Conservation (phyloP, 2,888 invertebrate genomes). For the Tiphia femorata region DNA sequence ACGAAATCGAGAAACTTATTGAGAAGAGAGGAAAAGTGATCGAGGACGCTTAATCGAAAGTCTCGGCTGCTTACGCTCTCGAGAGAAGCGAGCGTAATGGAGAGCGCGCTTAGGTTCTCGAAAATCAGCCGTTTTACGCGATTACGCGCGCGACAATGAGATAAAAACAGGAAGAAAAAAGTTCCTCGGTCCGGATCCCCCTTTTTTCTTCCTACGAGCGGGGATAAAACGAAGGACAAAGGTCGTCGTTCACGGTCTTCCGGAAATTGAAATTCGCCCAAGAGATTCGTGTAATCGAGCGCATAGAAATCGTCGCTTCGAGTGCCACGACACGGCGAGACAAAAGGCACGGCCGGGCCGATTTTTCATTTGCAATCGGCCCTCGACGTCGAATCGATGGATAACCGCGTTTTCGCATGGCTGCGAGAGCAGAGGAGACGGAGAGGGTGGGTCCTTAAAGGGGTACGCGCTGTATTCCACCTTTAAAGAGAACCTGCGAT, state of each 20-base stretch:
- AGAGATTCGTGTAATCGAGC: constrained; percentile 38
- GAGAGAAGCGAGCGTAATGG: too few species aligned
- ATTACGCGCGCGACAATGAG: constrained; percentile 7
- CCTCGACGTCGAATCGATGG: constrained; percentile 32
- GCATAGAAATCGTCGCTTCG: constrained; percentile 24
- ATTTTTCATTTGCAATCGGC: constrained; percentile 41
- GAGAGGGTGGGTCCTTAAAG: constrained; percentile 38
- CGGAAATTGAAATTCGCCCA: constrained; percentile 42
- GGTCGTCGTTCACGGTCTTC: constrained; percentile 16
- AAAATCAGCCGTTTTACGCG: too few species aligned
- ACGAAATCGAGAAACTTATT: too few species aligned
- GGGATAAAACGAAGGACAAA: constrained; percentile 21
- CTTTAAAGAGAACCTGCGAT: constrained; percentile 49
- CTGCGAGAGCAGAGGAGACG: constrained; percentile 1
- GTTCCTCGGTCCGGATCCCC: constrained; percentile 13
- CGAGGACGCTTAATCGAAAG: too few species aligned
- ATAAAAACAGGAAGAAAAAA: constrained; percentile 24
- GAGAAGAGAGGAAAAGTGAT: too few species aligned
- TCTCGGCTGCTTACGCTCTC: too few species aligned
- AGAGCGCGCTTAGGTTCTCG: too few species aligned
- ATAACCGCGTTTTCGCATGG: constrained; percentile 34
- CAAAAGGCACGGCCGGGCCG: constrained; percentile 27
- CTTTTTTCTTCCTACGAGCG: too few species aligned
- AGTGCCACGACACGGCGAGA: constrained; percentile 26
- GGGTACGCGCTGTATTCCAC: constrained; percentile 28